Base-by-base conservation (phyloP, 2,113 vertebrate genomes). In the Nycticorax nycticorax region DNA sequence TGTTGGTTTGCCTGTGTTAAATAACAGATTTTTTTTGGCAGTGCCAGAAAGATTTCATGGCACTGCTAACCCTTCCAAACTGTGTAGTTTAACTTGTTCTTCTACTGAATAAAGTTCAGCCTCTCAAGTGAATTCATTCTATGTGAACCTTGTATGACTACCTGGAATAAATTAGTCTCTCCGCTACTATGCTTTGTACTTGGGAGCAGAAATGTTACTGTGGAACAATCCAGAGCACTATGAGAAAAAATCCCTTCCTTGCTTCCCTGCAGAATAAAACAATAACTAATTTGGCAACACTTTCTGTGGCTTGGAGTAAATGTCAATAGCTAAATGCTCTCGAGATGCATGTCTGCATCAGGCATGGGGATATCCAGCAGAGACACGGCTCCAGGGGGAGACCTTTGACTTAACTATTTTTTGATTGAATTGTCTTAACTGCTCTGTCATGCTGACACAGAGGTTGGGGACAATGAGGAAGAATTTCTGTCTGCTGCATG, bases 371-470 rank as follows among this genome's bases (percentile, higher is more conserved):
- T 59, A 94, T 76, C 90, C 92, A 96, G 83, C 96, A 94, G 96
- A 86, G 90, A 94, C 41, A 14, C 1, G 47, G 93, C 96, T 95
- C 79, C 95, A 92, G 41, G 23, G 63, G 21, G 26, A 94, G 90
- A 95, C 85, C 96, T 97, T 96, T 94, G 96, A 59, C 93, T 97
- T 90, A 74, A 80, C 82, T 92, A 13, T 32, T 86, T 94, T 86
- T 92, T 74, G 45, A 86, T 86, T 86, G 95, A 90, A 94, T 94
- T 90, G 39, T 93, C 56, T 92, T 47, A 50, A 73, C 79, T 88
- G 78, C 55, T 93, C 59, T 69, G 47, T 92, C 82, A 41, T 0
- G 4, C 71, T 80, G 92, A 88, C 92, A 86, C n/a, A 28, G 67
- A 69, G 55, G 5, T 0, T 83, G 78, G 76, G 85, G 79, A 96